Evolutionary conservation across 2,888 invertebrate species (phyloP), one percentile per base, ranked within the genome.

Genomic region (Cosmia trapezina): DNA sequence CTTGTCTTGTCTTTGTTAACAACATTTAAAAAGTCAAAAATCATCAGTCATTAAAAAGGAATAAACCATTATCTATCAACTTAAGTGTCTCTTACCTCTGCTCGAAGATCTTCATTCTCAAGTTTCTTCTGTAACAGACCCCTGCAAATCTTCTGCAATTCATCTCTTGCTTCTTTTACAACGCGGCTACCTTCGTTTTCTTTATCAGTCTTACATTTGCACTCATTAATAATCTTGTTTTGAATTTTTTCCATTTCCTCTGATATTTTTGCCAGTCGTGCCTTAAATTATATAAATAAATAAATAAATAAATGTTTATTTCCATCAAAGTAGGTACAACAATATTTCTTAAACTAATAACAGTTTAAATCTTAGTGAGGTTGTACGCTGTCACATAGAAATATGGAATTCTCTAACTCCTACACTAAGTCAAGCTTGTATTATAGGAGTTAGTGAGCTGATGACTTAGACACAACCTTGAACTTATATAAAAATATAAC

Each of bases 151-250:
- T 92, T 93, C 62, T 93, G 91, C 51, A 96, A 82, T 45, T 95
- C 94, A 2, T 91, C 90, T 77, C 96, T 92, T 3, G 93, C 93
- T 61, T 94, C 93, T 80, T 91, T 93, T 2, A 96, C 86, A 62
- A 86, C 91, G 19, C 77, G 77, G 2, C 71, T 86, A 0, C 94
- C 94, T 84, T 95, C 93, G 0, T 81, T n/a, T 86, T 94, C 93
- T 79, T 94, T 95, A 0, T 82, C 71, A 7, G 61, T 47, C 76
- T 93, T 95, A 33, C 65, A n/a, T 57, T 84, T 82, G 8, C 86
- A 83, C 77, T 93, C 94, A 19, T 89, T 88, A 7, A 69, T 61
- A 59, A 93, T 73, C 5, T 59, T 60, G 9, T 85, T 86, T 80
- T 92, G 86, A 14, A 89, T 43, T 60, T 78, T 87, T 4, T 70